These are phyloP conservation scores for Leucophora obtusa DNA, from an alignment of 2,888 invertebrate genomes.

Conservation along the genomic window DNA sequence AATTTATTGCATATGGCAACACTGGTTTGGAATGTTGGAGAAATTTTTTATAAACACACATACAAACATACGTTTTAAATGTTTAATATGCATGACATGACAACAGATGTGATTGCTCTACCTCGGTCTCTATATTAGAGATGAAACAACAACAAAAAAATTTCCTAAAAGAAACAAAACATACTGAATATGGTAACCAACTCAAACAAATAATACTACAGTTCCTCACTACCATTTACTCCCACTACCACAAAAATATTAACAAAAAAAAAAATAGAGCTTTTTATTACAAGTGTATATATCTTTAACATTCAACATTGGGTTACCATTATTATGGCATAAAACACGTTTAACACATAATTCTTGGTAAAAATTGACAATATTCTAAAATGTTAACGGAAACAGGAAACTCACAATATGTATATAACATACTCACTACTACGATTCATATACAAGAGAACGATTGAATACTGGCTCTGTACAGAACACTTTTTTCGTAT, in stretches of 20 bases:
- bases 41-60: not conserved
- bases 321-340: conserved; percentile 66
- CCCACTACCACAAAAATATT: not conserved
- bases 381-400: conserved; percentile 68
- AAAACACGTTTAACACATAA: conserved; percentile 69
- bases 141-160: conserved; percentile 18
- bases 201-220: conserved; percentile 1
- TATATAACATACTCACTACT: conserved; percentile 40
- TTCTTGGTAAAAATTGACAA: conserved; percentile 67
- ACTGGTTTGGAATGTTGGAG: not conserved
- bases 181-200: conserved; percentile 18
- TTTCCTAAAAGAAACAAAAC: conserved; percentile 1
- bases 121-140: conserved; percentile 18
- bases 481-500: conserved; percentile 5
- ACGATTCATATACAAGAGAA: conserved; percentile 22
- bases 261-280: not conserved
- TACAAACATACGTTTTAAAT: not conserved
- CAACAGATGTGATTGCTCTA: conserved; percentile 51
- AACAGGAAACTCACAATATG: conserved; percentile 64
- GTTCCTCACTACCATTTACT: conserved; percentile 13
- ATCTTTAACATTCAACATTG: conserved; percentile 53
- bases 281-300: conserved; percentile 45
- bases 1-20: not conserved
- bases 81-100: conserved; percentile 53
- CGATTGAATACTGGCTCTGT: not conserved